phyloP scores from a whole-genome alignment of 2,797 vertebrate species.

The Odontamblyopus lacepedii region DNA sequence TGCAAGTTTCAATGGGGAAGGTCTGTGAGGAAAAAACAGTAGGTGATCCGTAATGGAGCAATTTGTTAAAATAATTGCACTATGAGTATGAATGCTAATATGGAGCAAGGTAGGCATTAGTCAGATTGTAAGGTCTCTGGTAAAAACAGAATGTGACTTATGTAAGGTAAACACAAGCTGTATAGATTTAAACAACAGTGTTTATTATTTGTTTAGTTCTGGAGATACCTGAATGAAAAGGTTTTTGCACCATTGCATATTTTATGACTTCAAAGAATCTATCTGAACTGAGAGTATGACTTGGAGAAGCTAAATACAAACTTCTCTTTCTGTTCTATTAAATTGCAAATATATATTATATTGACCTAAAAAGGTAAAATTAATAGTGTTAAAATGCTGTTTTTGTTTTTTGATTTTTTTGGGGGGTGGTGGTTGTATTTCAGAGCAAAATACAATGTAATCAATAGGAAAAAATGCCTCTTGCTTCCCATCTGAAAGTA shows the following conservation, averaged over 20 bases:
- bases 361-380: too few species aligned
- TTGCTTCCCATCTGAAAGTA: too few species aligned
- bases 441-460: too few species aligned
- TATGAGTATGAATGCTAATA: background rate
- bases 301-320: background rate
- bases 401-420: too few species aligned
- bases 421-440: too few species aligned
- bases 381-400: too few species aligned
- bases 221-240: background rate
- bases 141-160: background rate
- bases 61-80: conserved; percentile 21
- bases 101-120: background rate
- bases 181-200: background rate
- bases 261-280: background rate
- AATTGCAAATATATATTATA: too few species aligned
- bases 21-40: conserved; percentile 16
- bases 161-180: background rate
- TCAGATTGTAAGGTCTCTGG: background rate
- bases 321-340: background rate
- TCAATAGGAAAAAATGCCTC: too few species aligned
- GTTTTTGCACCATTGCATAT: background rate
- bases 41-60: conserved; percentile 18
- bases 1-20: conserved; percentile 25
- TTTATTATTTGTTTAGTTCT: conserved; percentile 3
- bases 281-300: background rate